These are phyloP conservation scores for Patella vulgata DNA, from an alignment of 1,140 invertebrate species.

Conservation along the genomic window DNA sequence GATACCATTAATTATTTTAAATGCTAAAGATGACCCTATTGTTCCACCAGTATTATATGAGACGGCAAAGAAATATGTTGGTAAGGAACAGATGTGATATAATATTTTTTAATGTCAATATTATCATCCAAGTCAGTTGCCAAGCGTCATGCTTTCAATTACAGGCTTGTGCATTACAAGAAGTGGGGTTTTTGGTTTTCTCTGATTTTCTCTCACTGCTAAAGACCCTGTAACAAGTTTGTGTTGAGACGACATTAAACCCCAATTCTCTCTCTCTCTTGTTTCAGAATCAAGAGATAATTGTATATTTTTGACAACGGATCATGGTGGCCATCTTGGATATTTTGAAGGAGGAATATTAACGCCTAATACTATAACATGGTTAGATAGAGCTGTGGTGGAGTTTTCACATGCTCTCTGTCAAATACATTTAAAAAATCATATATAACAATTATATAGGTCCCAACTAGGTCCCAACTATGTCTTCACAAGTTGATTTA, in stretches of 20 bases:
- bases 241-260: background rate
- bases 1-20: slow-evolving; percentile 88
- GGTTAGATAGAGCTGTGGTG: slow-evolving; percentile 86
- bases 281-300: slow-evolving; percentile 76
- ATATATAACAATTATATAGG: too few relatives aligned
- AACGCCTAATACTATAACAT: slow-evolving; percentile 84
- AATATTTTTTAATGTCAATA: too few relatives aligned
- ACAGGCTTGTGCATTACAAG: too few relatives aligned
- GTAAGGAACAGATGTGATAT: too few relatives aligned
- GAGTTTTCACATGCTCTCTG: slow-evolving; percentile 61
- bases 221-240: background rate
- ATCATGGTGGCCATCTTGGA: slow-evolving; percentile 91
- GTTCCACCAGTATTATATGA: slow-evolving; percentile 80
- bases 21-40: slow-evolving; percentile 88
- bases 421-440: background rate
- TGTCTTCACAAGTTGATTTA: too few relatives aligned
- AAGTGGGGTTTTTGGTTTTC: too few relatives aligned
- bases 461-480: too few relatives aligned
- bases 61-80: slow-evolving; percentile 78
- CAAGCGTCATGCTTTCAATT: too few relatives aligned
- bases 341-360: slow-evolving; percentile 78
- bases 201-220: background rate
- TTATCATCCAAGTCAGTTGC: too few relatives aligned
- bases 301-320: slow-evolving; percentile 80
- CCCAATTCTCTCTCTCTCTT: too few relatives aligned